Evolutionary conservation across 2,888 invertebrate species (phyloP), one percentile per base, ranked within the genome.

Genomic region (Dermolepida albohirtum): DNA sequence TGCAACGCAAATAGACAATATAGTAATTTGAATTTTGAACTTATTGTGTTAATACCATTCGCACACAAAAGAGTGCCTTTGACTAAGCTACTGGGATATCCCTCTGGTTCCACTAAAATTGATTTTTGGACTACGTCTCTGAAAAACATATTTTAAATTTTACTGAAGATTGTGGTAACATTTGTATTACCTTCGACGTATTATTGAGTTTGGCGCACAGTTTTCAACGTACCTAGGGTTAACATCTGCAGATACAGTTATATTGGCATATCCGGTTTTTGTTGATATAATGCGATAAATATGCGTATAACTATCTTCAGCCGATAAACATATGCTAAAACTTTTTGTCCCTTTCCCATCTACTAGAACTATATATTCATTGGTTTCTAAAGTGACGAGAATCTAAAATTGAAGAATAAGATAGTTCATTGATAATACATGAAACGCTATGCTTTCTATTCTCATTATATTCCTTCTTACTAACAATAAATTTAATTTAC

Each of bases 31-130:
- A n/a, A 34, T 2, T 7, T 34, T 5, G 10, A 34, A 1, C 10
- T 8, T 10, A 34, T 34, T 10, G 10, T 10, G 10, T 2, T 6
- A 6, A 34, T 57, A 57, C 57, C 88, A 78, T 85, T 84, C 1
- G 88, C 87, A 78, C 93, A 93, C 1, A 93, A 82, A 66, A 92
- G 86, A 1, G 88, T 86, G 0, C 91, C 90, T 69, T 87, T 87
- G 6, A 89, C 88, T 62, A 88, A 86, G 71, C 88, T 88, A 2
- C 88, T 83, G 0, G 89, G 89, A 29, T 90, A 86, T 1, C 94
- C 94, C 83, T 93, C 93, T 0, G 92, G 87, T 75, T 91, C 87
- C 0, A 92, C 87, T 7, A 85, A 76, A 11, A 92, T 83, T 8
- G 86, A 84, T 72, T 91, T 89, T 1, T 88, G 82, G 5, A 92